Conservation (phyloP, 2,797 vertebrate species). For the Cuculus canorus region DNA sequence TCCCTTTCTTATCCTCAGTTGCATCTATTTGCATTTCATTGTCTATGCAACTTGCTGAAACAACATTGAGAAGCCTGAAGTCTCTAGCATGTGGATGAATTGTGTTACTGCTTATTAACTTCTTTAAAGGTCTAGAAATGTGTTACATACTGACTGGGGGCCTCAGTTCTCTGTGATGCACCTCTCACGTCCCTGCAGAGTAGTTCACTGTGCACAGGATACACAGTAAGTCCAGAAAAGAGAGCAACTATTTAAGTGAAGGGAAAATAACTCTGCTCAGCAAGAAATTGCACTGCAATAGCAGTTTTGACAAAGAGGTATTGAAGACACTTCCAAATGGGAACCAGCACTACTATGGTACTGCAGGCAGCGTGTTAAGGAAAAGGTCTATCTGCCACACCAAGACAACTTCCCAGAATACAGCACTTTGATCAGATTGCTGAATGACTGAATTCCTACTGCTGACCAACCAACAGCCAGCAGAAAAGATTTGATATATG, state of each 20-base stretch:
- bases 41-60: not conserved
- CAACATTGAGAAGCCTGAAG: not conserved
- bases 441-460: not conserved
- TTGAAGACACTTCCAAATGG: not conserved
- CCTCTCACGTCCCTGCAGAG: not conserved
- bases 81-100: not conserved
- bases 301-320: not conserved
- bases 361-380: not conserved
- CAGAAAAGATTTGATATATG: not conserved
- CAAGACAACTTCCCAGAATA: not conserved
- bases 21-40: not conserved
- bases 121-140: not conserved
- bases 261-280: not conserved
- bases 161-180: not conserved
- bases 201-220: not conserved
- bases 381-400: not conserved
- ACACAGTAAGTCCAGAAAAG: not conserved
- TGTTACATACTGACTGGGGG: not conserved
- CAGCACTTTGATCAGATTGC: not conserved
- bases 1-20: not conserved
- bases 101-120: not conserved
- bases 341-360: not conserved
- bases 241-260: not conserved
- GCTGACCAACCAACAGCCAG: not conserved
- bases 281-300: not conserved